phyloP scores from a whole-genome alignment of 2,888 invertebrate genomes.

The Strigamia maritima region DNA sequence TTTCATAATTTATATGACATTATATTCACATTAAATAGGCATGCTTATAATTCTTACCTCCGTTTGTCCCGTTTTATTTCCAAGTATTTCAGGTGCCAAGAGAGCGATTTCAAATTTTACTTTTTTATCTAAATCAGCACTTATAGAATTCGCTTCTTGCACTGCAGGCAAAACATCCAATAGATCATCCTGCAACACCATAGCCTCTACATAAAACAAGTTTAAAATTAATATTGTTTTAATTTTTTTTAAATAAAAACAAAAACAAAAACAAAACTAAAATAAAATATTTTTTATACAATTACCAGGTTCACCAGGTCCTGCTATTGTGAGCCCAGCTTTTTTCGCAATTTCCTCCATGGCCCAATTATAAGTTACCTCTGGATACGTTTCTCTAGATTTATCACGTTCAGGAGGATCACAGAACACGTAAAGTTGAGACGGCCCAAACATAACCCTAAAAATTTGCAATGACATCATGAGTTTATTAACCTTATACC shows the following conservation, averaged over 20 bases:
- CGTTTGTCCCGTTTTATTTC: conserved; percentile 52
- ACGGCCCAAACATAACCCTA: conserved; percentile 58
- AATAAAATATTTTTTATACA: neutral
- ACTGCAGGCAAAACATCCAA: conserved; percentile 57
- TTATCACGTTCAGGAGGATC: conserved; percentile 52
- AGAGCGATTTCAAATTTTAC: conserved; percentile 58
- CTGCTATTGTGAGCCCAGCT: conserved; percentile 48
- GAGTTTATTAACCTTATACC: neutral
- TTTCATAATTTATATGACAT: too few relatives aligned
- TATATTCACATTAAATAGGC: neutral
- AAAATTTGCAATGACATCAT: conserved; percentile 37
- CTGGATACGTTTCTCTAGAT: conserved; percentile 48
- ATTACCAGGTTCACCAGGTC: conserved; percentile 43
- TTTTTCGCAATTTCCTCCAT: conserved; percentile 58
- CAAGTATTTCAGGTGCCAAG: conserved; percentile 57
- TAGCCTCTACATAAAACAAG: conserved; percentile 49
- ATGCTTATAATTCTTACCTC: conserved; percentile 48
- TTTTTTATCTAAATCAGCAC: conserved; percentile 56
- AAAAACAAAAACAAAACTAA: neutral
- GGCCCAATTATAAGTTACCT: conserved; percentile 57
- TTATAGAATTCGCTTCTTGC: conserved; percentile 59
- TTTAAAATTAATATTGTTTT: neutral
- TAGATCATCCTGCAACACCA: conserved; percentile 57
- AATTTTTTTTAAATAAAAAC: neutral
- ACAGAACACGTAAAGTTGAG: conserved; percentile 58